Evolutionary conservation across 2,888 invertebrate genomes (phyloP), one percentile per base, ranked within the genome.

Genomic region (Nemapogon koenigi): DNA sequence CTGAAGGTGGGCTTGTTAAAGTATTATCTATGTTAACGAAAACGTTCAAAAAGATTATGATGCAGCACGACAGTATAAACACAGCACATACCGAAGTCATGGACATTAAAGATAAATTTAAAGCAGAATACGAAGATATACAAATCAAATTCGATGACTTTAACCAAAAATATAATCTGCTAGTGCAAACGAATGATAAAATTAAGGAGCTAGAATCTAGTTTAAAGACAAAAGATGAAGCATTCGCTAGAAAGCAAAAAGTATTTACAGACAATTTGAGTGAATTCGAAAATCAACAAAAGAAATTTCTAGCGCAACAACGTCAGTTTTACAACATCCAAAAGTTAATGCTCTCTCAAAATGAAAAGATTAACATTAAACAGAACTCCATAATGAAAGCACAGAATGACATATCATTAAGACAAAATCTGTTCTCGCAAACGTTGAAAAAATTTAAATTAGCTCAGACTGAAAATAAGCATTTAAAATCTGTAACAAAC

Each of bases 21-120:
- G 60, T 78, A 0, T 49, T 78, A 1, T 52, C 71, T 1, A 67
- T 72, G 59, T 44, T 78, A 2, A 67, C 75, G 0, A 72, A 64
- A 42, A 69, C 72, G 0, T 75, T 75, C 26, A 75, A 71, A 40
- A 76, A 66, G 38, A 64, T 73, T 6, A 70, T 65, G 56, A 70
- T 57, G 39, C 73, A 78, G 38, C 72, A 75, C 14, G 53, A 46
- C 1, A 65, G 69, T 40, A 69, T 78, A 0, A 72, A 66, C 49
- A 45, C 49, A 2, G 67, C 71, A 18, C 62, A 72, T 8, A 49
- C 46, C 7, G 61, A 57, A 40, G 45, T 75, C 11, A 48, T 51
- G 1, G 50, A 48, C 4, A 43, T 65, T 0, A 64, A 62, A 35
- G 55, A 64, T 2, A 57, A 62, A 19, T 64, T 73, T 25, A 45